Conservation (phyloP, 1,140 invertebrate species). For the Cherax quadricarinatus region DNA sequence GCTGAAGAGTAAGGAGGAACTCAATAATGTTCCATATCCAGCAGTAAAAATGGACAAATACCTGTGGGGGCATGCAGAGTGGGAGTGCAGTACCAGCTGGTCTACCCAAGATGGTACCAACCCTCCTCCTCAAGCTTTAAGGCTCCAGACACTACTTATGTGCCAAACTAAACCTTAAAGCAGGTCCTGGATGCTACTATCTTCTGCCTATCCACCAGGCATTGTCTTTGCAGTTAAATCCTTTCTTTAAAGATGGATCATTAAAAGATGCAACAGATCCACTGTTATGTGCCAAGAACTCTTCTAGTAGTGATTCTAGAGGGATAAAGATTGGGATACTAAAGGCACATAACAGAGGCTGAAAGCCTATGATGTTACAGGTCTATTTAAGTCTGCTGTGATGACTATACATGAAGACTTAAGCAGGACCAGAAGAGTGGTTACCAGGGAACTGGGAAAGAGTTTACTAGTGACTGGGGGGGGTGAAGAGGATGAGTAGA, state of each 20-base stretch:
- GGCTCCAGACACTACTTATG: not conserved
- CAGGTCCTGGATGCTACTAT: slow-evolving; percentile 8
- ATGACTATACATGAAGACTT: not conserved
- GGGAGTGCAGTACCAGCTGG: not conserved
- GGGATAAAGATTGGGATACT: not conserved
- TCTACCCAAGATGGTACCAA: not conserved
- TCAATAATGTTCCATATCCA: not conserved
- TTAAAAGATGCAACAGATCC: not conserved
- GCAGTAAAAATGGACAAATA: not conserved
- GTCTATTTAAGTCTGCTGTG: not conserved
- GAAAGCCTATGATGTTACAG: not conserved
- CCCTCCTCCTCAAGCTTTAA: slow-evolving; percentile 5
- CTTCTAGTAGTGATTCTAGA: not conserved
- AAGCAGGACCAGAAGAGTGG: slow-evolving; percentile 5
- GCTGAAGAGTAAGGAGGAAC: not conserved
- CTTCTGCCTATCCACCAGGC: slow-evolving; percentile 12
- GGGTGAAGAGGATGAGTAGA: not conserved
- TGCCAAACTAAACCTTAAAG: slow-evolving; percentile 6
- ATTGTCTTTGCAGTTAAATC: not conserved
- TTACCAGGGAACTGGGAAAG: not conserved
- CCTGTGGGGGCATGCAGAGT: not conserved
- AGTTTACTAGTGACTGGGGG: too few relatives aligned
- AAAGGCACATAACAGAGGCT: not conserved
- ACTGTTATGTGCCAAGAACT: not conserved
- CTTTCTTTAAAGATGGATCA: not conserved